Evolutionary conservation across 2,797 vertebrate species (phyloP).

Genomic region (Sebastes flavidus): DNA sequence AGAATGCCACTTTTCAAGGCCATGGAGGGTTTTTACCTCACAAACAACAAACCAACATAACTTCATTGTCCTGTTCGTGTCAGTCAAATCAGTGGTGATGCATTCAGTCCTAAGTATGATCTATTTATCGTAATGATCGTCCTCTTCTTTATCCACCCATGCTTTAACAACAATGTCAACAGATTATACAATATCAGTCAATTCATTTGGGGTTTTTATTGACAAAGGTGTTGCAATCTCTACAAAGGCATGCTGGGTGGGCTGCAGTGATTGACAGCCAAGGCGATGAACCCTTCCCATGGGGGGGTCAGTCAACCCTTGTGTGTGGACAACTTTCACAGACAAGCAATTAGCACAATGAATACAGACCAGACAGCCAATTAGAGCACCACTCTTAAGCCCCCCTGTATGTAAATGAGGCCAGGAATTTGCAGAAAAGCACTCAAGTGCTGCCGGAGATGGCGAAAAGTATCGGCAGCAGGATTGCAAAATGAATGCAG

Average conservation of each 20-base stretch:
- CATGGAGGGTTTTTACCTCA: too few relatives aligned
- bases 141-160: neutral
- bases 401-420: constrained; percentile 55
- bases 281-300: constrained; percentile 17
- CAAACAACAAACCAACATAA: too few relatives aligned
- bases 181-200: neutral
- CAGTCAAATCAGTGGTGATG: too few relatives aligned
- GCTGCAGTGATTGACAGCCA: constrained; percentile 45
- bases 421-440: constrained; percentile 39
- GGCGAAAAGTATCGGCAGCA: constrained; percentile 8
- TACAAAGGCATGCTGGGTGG: constrained; percentile 23
- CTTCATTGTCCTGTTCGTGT: too few relatives aligned
- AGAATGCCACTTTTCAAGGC: rapidly evolving
- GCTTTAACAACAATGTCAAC: neutral
- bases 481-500: constrained; percentile 24
- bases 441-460: constrained; percentile 19
- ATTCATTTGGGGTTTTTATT: neutral
- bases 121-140: neutral
- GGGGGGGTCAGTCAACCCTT: constrained; percentile 24
- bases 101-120: too few relatives aligned
- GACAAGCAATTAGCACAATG: constrained; percentile 64
- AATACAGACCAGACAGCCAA: constrained; percentile 64
- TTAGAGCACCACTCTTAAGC: constrained; percentile 51
- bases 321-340: constrained; percentile 54
- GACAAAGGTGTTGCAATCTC: neutral